Evolutionary conservation across 2,888 invertebrate species (phyloP), one percentile per base, ranked within the genome.

Genomic region (Meiosimyza decipiens): DNA sequence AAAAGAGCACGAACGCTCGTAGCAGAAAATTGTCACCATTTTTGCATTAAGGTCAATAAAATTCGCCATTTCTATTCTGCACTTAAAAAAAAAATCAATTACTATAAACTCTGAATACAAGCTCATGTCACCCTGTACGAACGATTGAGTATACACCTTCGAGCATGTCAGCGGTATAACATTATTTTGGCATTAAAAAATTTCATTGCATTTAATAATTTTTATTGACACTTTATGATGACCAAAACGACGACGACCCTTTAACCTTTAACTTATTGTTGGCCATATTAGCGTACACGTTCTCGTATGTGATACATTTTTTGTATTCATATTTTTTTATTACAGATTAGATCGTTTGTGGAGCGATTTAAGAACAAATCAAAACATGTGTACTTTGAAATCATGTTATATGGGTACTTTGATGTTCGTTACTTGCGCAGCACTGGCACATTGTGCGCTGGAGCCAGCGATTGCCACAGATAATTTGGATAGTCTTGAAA

Each of bases 381-480:
- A 15, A 64, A 51, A 13, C 69, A 79, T 75, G 76, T 79, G 78
- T 76, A 66, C 74, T 73, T 75, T 72, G 47, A 77, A 76, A 47
- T 73, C 67, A 62, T 78, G 77, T 64, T 80, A 76, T 73, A 74
- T 79, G 66, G 77, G 78, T 57, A 57, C 84, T 77, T 77, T 83
- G 76, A 77, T 84, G 75, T 76, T 83, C 64, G 74, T 79, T 47
- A 75, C 78, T 40, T 78, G 77, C 55, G 76, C 80, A 28, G 79
- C 80, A 64, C 40, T 81, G 75, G 79, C 79, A 52, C 78, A 81
- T 52, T 77, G 78, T 47, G 78, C 79, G n/a, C 74, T 81, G 63
- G 78, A 81, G 57, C 74, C 74, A 22, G 64, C 70, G 22, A 13
- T 75, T 40, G 16, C 76, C 33, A 59, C 77, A 65, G 82, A 82